Evolutionary conservation across 2,113 vertebrate species (phyloP).

Genomic region (Carassius gibelio): DNA sequence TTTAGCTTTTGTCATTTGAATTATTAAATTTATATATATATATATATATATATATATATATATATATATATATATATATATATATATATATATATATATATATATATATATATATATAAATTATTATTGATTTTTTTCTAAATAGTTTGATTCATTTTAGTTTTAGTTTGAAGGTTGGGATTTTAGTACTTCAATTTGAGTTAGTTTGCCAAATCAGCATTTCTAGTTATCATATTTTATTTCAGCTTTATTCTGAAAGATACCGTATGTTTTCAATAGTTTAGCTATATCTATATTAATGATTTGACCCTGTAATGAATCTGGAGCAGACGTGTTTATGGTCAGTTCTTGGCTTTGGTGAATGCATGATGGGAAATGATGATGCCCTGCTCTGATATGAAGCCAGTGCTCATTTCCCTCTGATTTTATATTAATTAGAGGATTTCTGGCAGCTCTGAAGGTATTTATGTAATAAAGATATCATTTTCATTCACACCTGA

Average conservation of each 20-base stretch:
- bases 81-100: no score
- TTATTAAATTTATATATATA: background rate
- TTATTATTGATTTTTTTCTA: no score
- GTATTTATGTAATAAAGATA: constrained; percentile 5
- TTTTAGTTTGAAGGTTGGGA: no score
- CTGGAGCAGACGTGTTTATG: background rate
- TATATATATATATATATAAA: no score
- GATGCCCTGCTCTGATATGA: background rate
- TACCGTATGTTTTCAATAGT: background rate
- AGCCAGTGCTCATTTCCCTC: background rate
- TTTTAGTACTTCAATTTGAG: background rate
- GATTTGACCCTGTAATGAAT: background rate
- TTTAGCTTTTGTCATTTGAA: background rate
- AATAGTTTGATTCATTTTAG: background rate
- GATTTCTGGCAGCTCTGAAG: background rate
- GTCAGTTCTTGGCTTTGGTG: background rate
- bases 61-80: no score
- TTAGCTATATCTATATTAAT: background rate
- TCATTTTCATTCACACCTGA: constrained; percentile 6
- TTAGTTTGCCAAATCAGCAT: no score
- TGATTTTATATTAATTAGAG: constrained; percentile 3
- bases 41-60: background rate
- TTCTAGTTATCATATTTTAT: no score
- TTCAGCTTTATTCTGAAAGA: background rate
- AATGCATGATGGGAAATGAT: background rate